Evolutionary conservation across 2,888 invertebrate species (phyloP).

Genomic region (Pyrgus malvae): DNA sequence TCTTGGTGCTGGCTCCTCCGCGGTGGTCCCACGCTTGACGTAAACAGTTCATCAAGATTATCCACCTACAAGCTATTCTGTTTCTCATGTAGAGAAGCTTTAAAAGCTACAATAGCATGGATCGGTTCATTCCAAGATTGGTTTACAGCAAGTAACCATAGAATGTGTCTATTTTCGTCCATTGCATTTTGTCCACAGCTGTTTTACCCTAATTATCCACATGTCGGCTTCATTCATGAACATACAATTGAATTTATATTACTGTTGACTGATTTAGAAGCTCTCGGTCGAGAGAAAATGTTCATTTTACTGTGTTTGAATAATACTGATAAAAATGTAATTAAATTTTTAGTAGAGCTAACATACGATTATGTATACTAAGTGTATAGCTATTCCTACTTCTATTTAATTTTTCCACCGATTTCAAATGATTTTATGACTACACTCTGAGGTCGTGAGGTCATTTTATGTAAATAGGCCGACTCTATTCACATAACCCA

Average conservation of each 20-base stretch:
- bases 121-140: neutral
- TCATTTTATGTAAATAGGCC: too few relatives aligned
- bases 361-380: too few relatives aligned
- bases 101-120: constrained; percentile 1
- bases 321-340: neutral
- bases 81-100: neutral
- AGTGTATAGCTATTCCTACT: too few relatives aligned
- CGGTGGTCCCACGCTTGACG: constrained; percentile 42
- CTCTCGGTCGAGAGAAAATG: constrained; percentile 1
- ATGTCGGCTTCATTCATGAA: constrained; percentile 40
- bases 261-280: constrained; percentile 26
- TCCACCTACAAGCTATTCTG: neutral
- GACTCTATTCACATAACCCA: too few relatives aligned
- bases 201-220: constrained; percentile 39
- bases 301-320: constrained; percentile 1
- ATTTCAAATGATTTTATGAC: too few relatives aligned
- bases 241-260: constrained; percentile 30
- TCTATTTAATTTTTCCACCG: too few relatives aligned
- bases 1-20: constrained; percentile 30
- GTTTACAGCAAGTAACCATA: constrained; percentile 15
- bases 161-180: constrained; percentile 40
- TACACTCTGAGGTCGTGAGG: too few relatives aligned
- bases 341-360: too few relatives aligned
- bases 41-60: constrained; percentile 26
- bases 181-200: constrained; percentile 43